Conservation (phyloP, 2,797 vertebrate species). For the Lacerta bilineata region DNA sequence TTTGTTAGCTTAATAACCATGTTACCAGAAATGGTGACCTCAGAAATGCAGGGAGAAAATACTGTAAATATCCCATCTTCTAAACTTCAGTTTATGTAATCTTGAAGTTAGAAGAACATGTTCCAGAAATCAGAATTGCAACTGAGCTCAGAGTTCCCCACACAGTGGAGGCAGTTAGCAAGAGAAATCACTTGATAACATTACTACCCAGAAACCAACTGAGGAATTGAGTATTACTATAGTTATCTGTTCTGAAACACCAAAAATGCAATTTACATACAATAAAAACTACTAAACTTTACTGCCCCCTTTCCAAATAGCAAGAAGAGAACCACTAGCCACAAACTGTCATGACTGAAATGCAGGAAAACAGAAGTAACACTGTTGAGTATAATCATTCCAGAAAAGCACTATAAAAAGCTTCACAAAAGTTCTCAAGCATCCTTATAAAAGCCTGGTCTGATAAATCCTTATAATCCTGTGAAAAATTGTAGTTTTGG, state of each 20-base stretch:
- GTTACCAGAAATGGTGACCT: background rate
- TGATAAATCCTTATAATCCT: background rate
- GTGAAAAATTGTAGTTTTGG: background rate
- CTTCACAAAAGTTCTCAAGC: background rate
- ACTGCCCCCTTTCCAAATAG: background rate
- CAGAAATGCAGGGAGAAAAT: background rate
- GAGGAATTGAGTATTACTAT: background rate
- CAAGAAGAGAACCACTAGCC: background rate
- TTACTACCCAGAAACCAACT: slow-evolving; percentile 16
- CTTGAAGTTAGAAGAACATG: background rate
- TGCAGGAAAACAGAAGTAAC: background rate
- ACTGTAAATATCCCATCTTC: background rate
- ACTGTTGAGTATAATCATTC: background rate
- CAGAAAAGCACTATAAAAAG: background rate
- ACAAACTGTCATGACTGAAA: no score
- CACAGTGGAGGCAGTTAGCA: background rate
- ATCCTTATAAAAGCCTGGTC: background rate
- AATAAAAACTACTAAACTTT: background rate
- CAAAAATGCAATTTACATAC: background rate
- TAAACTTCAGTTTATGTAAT: background rate
- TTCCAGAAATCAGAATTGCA: background rate
- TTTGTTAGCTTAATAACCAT: background rate
- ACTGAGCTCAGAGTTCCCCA: background rate
- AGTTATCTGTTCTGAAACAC: slow-evolving; percentile 16
- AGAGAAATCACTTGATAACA: slow-evolving; percentile 41